These are phyloP conservation scores for Blennius ocellaris DNA, from an alignment of 2,113 vertebrate genomes.

Conservation along the genomic window DNA sequence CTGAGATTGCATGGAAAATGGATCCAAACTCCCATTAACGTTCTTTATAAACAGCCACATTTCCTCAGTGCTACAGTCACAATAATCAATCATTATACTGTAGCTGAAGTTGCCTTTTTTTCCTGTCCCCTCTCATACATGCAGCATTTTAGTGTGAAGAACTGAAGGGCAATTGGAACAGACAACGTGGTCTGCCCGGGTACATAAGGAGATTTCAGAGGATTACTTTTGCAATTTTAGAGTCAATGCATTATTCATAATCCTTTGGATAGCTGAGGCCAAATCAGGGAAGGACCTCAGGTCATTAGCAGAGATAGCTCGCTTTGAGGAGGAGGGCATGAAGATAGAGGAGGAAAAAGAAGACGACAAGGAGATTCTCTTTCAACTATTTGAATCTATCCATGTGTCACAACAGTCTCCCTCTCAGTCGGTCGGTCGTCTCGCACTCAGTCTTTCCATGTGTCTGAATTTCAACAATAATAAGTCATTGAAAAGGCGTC, in stretches of 20 bases:
- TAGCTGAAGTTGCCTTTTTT: slow-evolving; percentile 17
- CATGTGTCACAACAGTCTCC: slow-evolving; percentile 48
- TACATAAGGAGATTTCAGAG: slow-evolving; percentile 85
- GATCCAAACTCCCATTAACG: slow-evolving; percentile 33
- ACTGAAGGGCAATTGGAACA: slow-evolving; percentile 77
- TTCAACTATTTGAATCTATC: slow-evolving; percentile 49
- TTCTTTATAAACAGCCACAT: slow-evolving; percentile 43
- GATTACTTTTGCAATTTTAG: slow-evolving; percentile 88
- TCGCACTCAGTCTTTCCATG: slow-evolving; percentile 43
- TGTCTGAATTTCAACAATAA: slow-evolving; percentile 62
- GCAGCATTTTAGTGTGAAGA: slow-evolving; percentile 61
- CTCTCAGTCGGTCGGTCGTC: slow-evolving; percentile 11
- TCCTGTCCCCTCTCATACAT: not conserved
- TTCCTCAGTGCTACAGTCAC: slow-evolving; percentile 30
- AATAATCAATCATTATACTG: slow-evolving; percentile 53
- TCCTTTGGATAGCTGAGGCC: slow-evolving; percentile 81
- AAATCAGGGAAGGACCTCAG: slow-evolving; percentile 82
- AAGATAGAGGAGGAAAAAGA: slow-evolving; percentile 60
- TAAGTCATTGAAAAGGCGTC: slow-evolving; percentile 48
- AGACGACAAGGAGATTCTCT: slow-evolving; percentile 37
- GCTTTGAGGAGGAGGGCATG: slow-evolving; percentile 55
- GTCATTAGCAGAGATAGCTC: slow-evolving; percentile 75
- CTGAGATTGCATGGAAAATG: slow-evolving; percentile 41
- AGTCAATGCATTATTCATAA: slow-evolving; percentile 86
- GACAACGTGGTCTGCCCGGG: slow-evolving; percentile 78